Evolutionary conservation across 2,888 invertebrate species (phyloP), one percentile per base, ranked within the genome.

Genomic region (Alloscopus bannaensis): DNA sequence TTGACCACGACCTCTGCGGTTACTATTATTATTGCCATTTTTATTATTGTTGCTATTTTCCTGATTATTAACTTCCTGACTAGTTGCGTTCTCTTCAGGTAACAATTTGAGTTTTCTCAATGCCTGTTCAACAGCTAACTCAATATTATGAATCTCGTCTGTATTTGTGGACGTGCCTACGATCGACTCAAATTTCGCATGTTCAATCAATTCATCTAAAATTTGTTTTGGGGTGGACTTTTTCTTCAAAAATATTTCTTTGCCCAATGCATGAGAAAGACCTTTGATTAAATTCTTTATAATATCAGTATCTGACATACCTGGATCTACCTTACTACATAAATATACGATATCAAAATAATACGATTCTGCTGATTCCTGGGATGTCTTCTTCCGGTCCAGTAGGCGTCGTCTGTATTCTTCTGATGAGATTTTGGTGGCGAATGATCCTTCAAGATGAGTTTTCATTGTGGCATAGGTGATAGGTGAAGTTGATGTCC

Each of bases 341-440:
- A 64, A 20, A 26, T 24, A 28, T 3, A 64, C 1, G 6, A 42
- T 20, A 29, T 42, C 42, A 11, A 42, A 64, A 20, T 64, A 64
- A 28, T 64, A 64, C 2, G 64, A 22, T 42, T 64, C 64, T 8
- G 42, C 24, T 24, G 64, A 45, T 64, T 64, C 64, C n/a, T 20
- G 13, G 6, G 64, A 1, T 16, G 18, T 24, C 45, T 45, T 45
- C n/a, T 24, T 24, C 11, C 64, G 42, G 6, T 64, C 29, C 45
- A 45, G 26, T 16, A 64, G 42, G 4, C 24, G 45, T 16, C 64
- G 42, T 24, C 45, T 24, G 45, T 64, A 64, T 26, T 64, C 64
- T 20, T 64, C 64, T 13, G 45, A 1, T 1, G 45, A 26, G 24
- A 28, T 45, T n/a, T 40, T 42, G 20, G 64, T 64, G 1, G 22